Conservation (phyloP, 2,797 vertebrate genomes). For the Crossoptilon crossoptilon region DNA sequence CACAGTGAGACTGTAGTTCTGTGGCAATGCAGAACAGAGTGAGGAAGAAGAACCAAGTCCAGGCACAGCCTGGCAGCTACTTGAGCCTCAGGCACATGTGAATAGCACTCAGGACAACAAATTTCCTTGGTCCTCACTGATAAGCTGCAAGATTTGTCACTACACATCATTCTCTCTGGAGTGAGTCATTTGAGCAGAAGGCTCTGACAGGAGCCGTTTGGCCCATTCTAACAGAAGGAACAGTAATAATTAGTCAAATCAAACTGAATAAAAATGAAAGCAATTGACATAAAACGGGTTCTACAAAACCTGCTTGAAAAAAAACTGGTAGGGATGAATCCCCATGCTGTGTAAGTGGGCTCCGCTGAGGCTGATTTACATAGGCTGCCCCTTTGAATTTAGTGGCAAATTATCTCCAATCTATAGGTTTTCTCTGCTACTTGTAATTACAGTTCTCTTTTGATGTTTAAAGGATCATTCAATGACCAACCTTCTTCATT, state of each 20-base stretch:
- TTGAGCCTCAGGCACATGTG: not conserved
- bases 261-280: slow-evolving; percentile 9
- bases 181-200: slow-evolving; percentile 49
- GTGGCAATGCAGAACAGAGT: not conserved
- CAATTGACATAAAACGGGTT: not conserved
- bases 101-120: not conserved
- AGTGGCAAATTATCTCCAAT: slow-evolving; percentile 46
- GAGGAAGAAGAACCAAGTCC: not conserved
- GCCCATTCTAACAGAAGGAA: slow-evolving; percentile 22
- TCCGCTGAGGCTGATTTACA: not conserved
- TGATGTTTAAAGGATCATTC: not conserved
- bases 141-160: not conserved
- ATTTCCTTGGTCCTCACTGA: not conserved
- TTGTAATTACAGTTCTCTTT: slow-evolving; percentile 32
- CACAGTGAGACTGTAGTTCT: not conserved
- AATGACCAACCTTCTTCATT: not conserved
- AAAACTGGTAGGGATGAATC: not conserved
- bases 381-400: slow-evolving; percentile 12
- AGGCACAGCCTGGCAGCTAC: not conserved
- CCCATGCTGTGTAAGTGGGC: not conserved
- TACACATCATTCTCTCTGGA: not conserved
- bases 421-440: slow-evolving; percentile 20
- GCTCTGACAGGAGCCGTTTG: not conserved
- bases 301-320: not conserved
- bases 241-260: slow-evolving; percentile 27